phyloP scores from a whole-genome alignment of 2,113 vertebrate species.

The Ophthalmolycus amberensis region DNA sequence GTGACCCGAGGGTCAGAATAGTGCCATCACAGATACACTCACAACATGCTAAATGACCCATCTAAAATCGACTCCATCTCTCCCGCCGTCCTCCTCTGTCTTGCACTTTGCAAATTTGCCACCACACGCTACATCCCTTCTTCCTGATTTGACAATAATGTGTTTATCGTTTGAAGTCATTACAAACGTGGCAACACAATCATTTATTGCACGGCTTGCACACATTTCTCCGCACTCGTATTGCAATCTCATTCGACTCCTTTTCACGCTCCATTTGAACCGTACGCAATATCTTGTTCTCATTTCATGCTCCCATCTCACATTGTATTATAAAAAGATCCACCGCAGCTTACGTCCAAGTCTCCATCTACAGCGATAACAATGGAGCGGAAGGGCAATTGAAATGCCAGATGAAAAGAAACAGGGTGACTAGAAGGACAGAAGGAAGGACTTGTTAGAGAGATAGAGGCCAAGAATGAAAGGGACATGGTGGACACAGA shows the following conservation, averaged over 20 bases:
- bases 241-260: conserved; percentile 44
- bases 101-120: conserved; percentile 22
- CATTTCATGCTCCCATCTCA: conserved; percentile 63
- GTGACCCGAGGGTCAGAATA: conserved; percentile 42
- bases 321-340: conserved; percentile 61
- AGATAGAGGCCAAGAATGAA: conserved; percentile 48
- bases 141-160: conserved; percentile 30
- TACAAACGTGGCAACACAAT: conserved; percentile 15
- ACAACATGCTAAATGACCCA: conserved; percentile 40
- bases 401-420: conserved; percentile 52
- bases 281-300: conserved; percentile 61
- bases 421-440: conserved; percentile 25
- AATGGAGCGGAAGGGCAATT: conserved; percentile 32
- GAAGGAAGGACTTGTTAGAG: conserved; percentile 19
- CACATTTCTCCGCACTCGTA: conserved; percentile 12
- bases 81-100: neutral
- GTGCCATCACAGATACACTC: conserved; percentile 16
- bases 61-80: conserved; percentile 39
- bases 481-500: conserved; percentile 39
- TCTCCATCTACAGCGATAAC: conserved; percentile 34
- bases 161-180: conserved; percentile 38
- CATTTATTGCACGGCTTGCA: conserved; percentile 37
- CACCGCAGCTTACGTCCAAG: conserved; percentile 54
- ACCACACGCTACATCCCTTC: neutral
- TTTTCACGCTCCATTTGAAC: conserved; percentile 73